Base-by-base conservation (phyloP, 2,797 vertebrate genomes). In the Salarias fasciatus region DNA sequence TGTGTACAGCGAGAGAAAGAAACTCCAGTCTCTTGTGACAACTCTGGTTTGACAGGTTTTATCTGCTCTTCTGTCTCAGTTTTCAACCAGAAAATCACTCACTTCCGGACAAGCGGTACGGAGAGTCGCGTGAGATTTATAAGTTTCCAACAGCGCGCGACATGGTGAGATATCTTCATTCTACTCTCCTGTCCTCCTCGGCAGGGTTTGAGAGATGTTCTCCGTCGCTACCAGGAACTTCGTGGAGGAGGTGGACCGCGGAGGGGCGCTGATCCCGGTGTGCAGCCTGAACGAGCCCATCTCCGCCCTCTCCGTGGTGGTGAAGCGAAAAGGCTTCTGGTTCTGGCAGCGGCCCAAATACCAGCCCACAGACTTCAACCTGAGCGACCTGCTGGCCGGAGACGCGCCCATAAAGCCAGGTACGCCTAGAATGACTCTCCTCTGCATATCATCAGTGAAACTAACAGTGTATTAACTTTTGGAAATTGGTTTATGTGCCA, bases 321-420 rank as follows among this genome's bases (percentile, higher is more conserved):
- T 94, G 3, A 97, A 97, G 80, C 93, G 84, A 43, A 95, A 79
- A 30, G 91, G 82, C 30, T 90, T 87, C 66, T 98, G 96, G 96
- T 88, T 90, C 69, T 99, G 96, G 96, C 95, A 98, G 82, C 94
- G 84, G 52, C 91, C 95, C 14, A 98, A 93, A 51, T 96, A 96
- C 70, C 81, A 91, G 7, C 91, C 94, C 47, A 91, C 95, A 37
- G 93, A 95, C 15, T 94, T 96, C 61, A 89, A 63, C 28, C 81
- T 99, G 37, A 94, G 86, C 53, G 95, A 98, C 66, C 63, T 99
- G 13, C 91, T 99, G 6, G 78, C 72, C 31, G 94, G 94, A 71
- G 92, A 93, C 38, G 63, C 72, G 0, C 84, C 87, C 0, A 79
- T 96, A 75, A 82, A 86, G 36, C 94, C 96, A 93, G 95, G 97